A percentile compares a stretch with the other conserved stretches of the same genome.
phyloP scores from a whole-genome alignment of 2,113 vertebrate genomes.

The Podarcis raffonei region DNA sequence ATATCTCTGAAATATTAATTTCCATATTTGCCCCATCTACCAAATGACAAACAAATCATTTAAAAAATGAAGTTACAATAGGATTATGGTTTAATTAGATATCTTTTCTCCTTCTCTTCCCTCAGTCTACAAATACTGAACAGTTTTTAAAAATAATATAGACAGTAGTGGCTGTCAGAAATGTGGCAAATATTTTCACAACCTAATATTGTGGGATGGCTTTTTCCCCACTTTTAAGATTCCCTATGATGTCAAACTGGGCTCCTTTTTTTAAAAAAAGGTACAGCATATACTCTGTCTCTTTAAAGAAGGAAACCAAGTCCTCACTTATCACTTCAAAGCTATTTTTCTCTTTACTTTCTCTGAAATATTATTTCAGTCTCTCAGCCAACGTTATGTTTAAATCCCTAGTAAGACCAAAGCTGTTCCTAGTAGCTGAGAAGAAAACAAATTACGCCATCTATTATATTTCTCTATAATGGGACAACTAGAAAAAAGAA shows the following conservation, averaged over 20 bases:
- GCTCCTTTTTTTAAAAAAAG: conserved; percentile 3
- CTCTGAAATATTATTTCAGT: conserved; percentile 26
- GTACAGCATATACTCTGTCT: background rate
- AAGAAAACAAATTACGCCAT: conserved; percentile 40
- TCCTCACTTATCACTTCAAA: conserved; percentile 32
- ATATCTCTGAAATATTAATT: too few species aligned
- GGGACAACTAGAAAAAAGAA: background rate
- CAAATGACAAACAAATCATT: background rate
- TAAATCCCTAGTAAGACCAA: conserved; percentile 42
- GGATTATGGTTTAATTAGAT: conserved; percentile 49
- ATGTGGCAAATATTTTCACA: conserved; percentile 35
- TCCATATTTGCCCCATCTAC: background rate
- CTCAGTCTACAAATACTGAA: conserved; percentile 41
- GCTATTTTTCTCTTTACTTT: conserved; percentile 33
- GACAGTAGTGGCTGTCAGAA: conserved; percentile 50
- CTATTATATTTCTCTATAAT: conserved; percentile 32
- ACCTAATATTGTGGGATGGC: background rate
- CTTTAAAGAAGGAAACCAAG: background rate
- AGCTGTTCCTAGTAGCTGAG: conserved; percentile 24
- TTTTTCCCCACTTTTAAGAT: background rate
- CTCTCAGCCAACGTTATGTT: conserved; percentile 22
- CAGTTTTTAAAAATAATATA: background rate
- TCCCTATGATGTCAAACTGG: conserved; percentile 22
- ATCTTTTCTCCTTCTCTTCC: conserved; percentile 25
- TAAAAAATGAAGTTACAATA: conserved; percentile 55